These are phyloP conservation scores for Plemyria rubiginata DNA, from an alignment of 2,888 invertebrate genomes.

Conservation along the genomic window DNA sequence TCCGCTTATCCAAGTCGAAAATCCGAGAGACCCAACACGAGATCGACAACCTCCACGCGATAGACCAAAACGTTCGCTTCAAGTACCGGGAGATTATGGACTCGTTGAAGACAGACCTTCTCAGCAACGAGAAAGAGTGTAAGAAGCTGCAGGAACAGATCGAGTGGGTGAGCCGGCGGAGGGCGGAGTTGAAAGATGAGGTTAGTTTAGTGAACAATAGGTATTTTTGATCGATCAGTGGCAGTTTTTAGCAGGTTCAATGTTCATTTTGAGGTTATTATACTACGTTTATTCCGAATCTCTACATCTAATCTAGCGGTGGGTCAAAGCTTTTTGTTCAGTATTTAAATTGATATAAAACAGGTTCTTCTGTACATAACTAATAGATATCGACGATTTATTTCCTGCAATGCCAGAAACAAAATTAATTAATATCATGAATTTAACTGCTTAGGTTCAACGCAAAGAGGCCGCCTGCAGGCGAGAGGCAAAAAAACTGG, in stretches of 20 bases:
- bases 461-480: conserved; percentile 15
- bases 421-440: conserved; percentile 8
- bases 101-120: conserved; percentile 63
- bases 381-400: too few species aligned
- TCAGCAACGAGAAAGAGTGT: conserved; percentile 72
- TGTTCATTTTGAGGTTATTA: too few species aligned
- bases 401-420: too few species aligned
- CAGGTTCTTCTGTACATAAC: too few species aligned
- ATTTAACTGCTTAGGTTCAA: conserved; percentile 18
- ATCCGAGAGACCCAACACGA: conserved; percentile 76
- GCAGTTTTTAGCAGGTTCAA: too few species aligned
- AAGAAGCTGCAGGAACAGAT: conserved; percentile 76
- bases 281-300: too few species aligned
- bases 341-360: too few species aligned
- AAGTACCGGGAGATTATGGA: conserved; percentile 74
- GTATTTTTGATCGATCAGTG: too few species aligned
- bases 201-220: conserved; percentile 46
- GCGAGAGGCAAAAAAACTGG: conserved; percentile 15
- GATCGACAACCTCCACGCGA: conserved; percentile 74
- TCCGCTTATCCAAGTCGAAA: conserved; percentile 73
- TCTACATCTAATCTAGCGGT: too few species aligned
- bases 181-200: conserved; percentile 74
- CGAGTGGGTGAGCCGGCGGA: conserved; percentile 73
- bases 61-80: conserved; percentile 64
- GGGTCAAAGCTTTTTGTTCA: too few species aligned